Evolutionary conservation across 2,888 invertebrate genomes (phyloP), one percentile per base, ranked within the genome.

Genomic region (Frankliniella intonsa): DNA sequence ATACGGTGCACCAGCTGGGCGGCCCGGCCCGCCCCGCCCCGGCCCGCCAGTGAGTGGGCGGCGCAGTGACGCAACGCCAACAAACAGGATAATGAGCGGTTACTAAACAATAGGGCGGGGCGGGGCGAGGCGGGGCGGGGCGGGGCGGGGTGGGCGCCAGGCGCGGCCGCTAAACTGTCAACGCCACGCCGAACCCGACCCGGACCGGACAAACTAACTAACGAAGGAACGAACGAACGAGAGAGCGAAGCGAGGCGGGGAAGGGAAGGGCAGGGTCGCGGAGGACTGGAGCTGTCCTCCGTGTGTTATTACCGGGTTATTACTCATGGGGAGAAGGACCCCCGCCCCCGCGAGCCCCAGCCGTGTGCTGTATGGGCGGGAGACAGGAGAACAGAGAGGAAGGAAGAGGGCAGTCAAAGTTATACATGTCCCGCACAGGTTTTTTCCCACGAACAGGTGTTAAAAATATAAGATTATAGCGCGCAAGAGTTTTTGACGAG

Each of bases 41-140:
- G 65, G 69, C 69, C 9, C 22, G 22, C 2, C 22, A 22, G 69
- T 22, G 69, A 25, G 69, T 25, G 69, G 8, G 25, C 22, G 69
- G 10, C 12, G 22, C 25, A 22, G 62, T 62, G 17, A 10, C 69
- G 69, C 7, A 22, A 69, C 69, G 7, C 9, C 69, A 22, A 11
- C 65, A 22, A 1, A 19, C 5, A 9, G 69, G 25, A 76, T 76
- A 76, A 76, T 76, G 10, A 76, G 12, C 22, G 69, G 69, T 76
- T 76, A 62, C 69, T 25, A 25, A 76, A 76, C 69, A 76, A 76
- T 76, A 25, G 69, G 22, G 10, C 69, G 69, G 22, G 69, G 69
- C 22, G 22, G 69, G 25, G 25, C 22, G 69, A 11, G 69, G 69
- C 22, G 69, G 69, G 69, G 65, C 65, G n/a, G 9, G 65, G 3